Evolutionary conservation across 1,140 invertebrate genomes (phyloP), one percentile per base, ranked within the genome.

Genomic region (Sitobion miscanthi): DNA sequence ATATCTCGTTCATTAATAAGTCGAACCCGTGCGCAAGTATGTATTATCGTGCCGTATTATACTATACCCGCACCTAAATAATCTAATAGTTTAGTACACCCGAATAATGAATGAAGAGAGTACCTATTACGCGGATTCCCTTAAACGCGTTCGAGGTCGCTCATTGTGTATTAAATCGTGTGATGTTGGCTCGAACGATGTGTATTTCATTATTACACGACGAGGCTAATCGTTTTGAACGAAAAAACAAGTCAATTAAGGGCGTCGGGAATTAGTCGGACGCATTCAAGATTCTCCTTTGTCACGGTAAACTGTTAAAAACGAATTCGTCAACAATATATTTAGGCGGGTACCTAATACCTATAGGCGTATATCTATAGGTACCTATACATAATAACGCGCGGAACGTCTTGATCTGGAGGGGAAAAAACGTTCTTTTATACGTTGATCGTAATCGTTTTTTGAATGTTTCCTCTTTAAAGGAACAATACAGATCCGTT

Each of bases 101-200:
- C 20, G 35, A 38, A 38, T 52, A n/a, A 87, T 87, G 47, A 87
- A 87, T 52, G 47, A 87, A 49, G 17, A 8, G 45, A n/a, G 45
- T 87, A 35, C 35, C 35, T 35, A 52, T 49, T 87, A 49, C 42
- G 38, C 30, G 45, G 30, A 49, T 89, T 57, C 87, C 35, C 52
- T 17, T 57, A 54, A 21, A 89, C 35, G n/a, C n/a, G 35, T 49
- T 21, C 49, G 87, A 89, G 87, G 35, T 89, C 35, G 5, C 20
- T 38, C 54, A 57, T 89, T 57, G 52, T 89, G 52, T 89, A 57
- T 89, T 89, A 89, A 54, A 89, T 38, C 20, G 87, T 89, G 20
- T 35, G 38, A 42, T 88, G 52, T 35, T 49, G 35, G 14, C 7
- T 88, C 1, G 25, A 88, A 47, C n/a, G 38, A 54, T 38, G 23